Evolutionary conservation across 1,140 invertebrate species (phyloP).

Genomic region (Leptopilina boulardi): DNA sequence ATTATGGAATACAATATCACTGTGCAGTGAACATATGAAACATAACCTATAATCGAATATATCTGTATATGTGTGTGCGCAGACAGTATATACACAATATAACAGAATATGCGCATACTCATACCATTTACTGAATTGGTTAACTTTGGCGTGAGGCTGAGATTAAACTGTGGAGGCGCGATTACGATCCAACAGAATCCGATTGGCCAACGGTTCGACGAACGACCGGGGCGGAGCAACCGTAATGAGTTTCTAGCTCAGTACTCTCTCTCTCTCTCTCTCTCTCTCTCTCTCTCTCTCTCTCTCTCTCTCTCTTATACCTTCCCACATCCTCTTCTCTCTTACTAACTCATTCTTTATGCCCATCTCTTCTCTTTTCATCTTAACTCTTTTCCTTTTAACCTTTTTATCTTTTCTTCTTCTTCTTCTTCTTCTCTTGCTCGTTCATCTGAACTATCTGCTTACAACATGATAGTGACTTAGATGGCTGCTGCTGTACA

Average conservation of each 20-base stretch:
- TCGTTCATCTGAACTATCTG: conserved; percentile 29
- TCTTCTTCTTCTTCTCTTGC: conserved; percentile 30
- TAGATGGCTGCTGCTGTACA: conserved; percentile 4
- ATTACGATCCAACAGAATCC: conserved; percentile 72
- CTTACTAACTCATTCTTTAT: conserved; percentile 8
- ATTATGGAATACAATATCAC: conserved; percentile 31
- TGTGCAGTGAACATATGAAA: not conserved
- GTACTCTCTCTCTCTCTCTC: conserved; percentile 60
- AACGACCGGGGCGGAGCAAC: conserved; percentile 73
- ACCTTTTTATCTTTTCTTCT: conserved; percentile 24
- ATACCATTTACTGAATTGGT: not conserved
- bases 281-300: conserved; percentile 50
- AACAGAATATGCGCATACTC: not conserved
- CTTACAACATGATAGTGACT: conserved; percentile 18
- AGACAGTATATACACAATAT: not conserved
- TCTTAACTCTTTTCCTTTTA: not conserved
- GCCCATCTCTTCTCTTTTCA: conserved; percentile 11
- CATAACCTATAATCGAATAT: conserved; percentile 29
- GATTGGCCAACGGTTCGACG: conserved; percentile 72
- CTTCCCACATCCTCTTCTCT: conserved; percentile 10
- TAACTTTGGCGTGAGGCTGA: conserved; percentile 66
- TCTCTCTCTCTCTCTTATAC: conserved; percentile 47
- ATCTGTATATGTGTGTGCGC: conserved; percentile 4
- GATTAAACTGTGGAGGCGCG: conserved; percentile 74
- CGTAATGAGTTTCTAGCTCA: conserved; percentile 75